Evolutionary conservation across 1,140 invertebrate species (phyloP), one percentile per base, ranked within the genome.

Genomic region (Nomia melanderi): DNA sequence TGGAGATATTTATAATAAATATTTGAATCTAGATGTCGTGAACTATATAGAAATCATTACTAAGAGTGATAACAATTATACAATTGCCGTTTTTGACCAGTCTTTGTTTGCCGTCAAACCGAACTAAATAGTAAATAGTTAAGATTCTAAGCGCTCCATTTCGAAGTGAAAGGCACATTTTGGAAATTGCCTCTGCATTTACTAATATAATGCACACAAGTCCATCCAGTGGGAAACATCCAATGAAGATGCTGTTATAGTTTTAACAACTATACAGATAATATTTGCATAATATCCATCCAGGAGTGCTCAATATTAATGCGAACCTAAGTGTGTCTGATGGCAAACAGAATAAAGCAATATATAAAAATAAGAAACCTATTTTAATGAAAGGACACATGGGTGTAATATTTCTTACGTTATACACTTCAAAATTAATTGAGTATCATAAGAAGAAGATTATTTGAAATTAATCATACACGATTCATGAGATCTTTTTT

Each of bases 211-310:
- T 62, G 70, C 47, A 53, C 47, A 53, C 54, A 80, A 81, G 65
- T 84, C 82, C 79, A 84, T 84, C 77, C 79, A 82, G 63, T 59
- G 53, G 62, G 41, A 39, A 71, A 71, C 41, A 78, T 66, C 23
- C 78, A 69, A 73, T 47, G 53, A 44, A 66, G 23, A 53, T 54
- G 53, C 41, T 71, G 33, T 70, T 27, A 79, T 69, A 62, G 75
- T 78, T 81, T 50, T 60, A 63, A 66, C 23, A 53, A 70, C 54
- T 63, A 60, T 76, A 75, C 71, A 69, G 66, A 56, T 76, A 75
- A 50, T 80, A 77, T 64, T 85, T 73, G 74, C 78, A 78, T 75
- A 70, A 75, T 77, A 76, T 79, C 72, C 77, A 79, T 79, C 72
- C 77, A 79, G 72, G 63, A 66, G 72, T 79, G 77, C 64, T 79